Conservation (phyloP, 2,888 invertebrate species). For the Globia sparganii region DNA sequence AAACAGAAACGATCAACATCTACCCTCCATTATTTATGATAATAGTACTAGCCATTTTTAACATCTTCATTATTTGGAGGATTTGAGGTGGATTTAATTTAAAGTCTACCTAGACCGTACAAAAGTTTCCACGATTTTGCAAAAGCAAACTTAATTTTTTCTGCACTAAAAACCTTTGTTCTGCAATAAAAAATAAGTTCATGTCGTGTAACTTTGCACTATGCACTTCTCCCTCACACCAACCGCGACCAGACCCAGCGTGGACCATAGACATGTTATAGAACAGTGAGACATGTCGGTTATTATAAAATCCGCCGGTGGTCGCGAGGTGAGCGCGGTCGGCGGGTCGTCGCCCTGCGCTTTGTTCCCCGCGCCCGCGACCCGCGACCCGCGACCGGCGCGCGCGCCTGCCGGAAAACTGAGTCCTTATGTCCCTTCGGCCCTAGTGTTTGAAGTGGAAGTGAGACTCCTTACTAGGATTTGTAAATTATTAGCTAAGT, state of each 20-base stretch:
- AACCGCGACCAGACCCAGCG: neutral
- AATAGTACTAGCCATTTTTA: neutral
- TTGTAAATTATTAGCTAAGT: constrained; percentile 24
- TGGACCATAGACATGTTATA: constrained; percentile 54
- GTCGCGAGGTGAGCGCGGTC: constrained; percentile 77
- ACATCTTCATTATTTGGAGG: neutral
- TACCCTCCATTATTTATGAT: constrained; percentile 3
- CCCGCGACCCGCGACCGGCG: constrained; percentile 48
- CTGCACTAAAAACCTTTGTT: neutral
- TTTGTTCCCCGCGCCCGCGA: constrained; percentile 80
- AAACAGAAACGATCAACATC: neutral
- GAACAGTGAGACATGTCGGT: constrained; percentile 66
- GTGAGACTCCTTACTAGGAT: constrained; percentile 52
- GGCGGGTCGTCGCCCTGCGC: constrained; percentile 82
- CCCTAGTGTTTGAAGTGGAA: constrained; percentile 70
- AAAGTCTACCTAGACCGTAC: neutral
- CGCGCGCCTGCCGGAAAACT: constrained; percentile 70
- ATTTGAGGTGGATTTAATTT: neutral
- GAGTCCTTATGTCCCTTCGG: constrained; percentile 69
- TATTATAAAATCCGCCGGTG: constrained; percentile 71
- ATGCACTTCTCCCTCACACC: constrained; percentile 30
- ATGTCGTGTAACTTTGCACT: constrained; percentile 1
- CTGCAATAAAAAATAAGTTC: constrained; percentile 1
- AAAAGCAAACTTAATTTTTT: neutral
- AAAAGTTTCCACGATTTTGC: neutral